Percentiles rank a stretch among this genome's conserved stretches.
These are phyloP conservation scores for Chrosomus eos DNA, from an alignment of 2,797 vertebrate genomes.

Conservation along the genomic window DNA sequence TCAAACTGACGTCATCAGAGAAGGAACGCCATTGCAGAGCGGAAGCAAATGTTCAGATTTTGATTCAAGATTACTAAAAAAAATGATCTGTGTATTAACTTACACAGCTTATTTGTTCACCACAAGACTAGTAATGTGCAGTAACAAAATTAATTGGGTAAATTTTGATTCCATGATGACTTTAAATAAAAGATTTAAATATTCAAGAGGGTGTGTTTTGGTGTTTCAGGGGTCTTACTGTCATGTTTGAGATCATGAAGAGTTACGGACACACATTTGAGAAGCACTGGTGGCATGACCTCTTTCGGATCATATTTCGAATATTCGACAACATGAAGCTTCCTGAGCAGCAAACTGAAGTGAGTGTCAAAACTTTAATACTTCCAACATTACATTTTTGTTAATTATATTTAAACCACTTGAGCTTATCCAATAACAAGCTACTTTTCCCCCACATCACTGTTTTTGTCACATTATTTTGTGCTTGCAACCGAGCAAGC, in stretches of 20 bases:
- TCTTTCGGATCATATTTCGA: constrained; percentile 94
- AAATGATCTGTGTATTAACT: too few relatives aligned
- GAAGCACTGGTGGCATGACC: constrained; percentile 98
- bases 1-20: too few relatives aligned
- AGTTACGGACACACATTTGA: constrained; percentile 95
- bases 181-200: too few relatives aligned
- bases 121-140: too few relatives aligned
- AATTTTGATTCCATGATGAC: too few relatives aligned
- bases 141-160: too few relatives aligned
- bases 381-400: background rate
- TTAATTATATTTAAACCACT: background rate
- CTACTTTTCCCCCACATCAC: background rate
- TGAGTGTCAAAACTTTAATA: constrained; percentile 63
- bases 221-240: constrained; percentile 87
- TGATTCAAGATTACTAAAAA: too few relatives aligned
- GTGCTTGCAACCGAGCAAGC: background rate
- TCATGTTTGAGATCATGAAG: constrained; percentile 99
- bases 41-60: too few relatives aligned
- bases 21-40: too few relatives aligned
- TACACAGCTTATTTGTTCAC: too few relatives aligned
- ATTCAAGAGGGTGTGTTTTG: constrained; percentile 16
- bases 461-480: background rate
- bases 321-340: constrained; percentile 99
- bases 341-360: constrained; percentile 95
- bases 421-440: background rate